Conservation (phyloP, 2,113 vertebrate genomes). For the Nasalis larvatus region DNA sequence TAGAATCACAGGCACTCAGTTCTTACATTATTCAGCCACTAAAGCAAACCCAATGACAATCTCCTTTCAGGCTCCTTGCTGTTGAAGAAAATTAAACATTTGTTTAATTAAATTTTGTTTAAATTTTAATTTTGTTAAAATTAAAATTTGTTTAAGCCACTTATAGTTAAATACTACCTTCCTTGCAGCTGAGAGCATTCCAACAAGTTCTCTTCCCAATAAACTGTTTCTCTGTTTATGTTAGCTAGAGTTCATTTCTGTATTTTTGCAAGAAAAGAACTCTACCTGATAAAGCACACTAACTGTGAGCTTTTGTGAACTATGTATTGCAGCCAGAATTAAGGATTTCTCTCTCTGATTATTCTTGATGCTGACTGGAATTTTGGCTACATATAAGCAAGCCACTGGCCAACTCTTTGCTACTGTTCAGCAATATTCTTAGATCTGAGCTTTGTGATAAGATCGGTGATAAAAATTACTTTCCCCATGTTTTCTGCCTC, state of each 20-base stretch:
- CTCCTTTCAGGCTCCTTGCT: neutral
- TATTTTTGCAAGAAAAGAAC: constrained; percentile 26
- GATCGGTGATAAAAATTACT: neutral
- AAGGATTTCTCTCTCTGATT: neutral
- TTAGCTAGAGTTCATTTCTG: neutral
- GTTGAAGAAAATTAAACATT: neutral
- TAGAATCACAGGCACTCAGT: neutral
- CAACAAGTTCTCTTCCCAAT: neutral
- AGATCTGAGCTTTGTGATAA: neutral
- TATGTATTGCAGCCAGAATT: neutral
- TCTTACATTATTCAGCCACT: neutral
- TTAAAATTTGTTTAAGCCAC: neutral
- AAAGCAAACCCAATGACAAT: neutral
- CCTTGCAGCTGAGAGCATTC: neutral
- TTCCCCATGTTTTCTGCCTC: neutral
- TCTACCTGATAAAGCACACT: neutral
- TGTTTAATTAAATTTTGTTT: too few relatives aligned
- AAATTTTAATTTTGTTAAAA: too few relatives aligned
- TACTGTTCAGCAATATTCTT: neutral
- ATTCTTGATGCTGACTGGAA: neutral
- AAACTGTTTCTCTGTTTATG: neutral
- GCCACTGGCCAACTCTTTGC: neutral
- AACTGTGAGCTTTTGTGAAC: neutral
- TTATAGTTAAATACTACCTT: neutral
- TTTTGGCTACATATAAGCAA: neutral